Evolutionary conservation across 2,113 vertebrate genomes (phyloP), one percentile per base, ranked within the genome.

Genomic region (Xerus inauris): DNA sequence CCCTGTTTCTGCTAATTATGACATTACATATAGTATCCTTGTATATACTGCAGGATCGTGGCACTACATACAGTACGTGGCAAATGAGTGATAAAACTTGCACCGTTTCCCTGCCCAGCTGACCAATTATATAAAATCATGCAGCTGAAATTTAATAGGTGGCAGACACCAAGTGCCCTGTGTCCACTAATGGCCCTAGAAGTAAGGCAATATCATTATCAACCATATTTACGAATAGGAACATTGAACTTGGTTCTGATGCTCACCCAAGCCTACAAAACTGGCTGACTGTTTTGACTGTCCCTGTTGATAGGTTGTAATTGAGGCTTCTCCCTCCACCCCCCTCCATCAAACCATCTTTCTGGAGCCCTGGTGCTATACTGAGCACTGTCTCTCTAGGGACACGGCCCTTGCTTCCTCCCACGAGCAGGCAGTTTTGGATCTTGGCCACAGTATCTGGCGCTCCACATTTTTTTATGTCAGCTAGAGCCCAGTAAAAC

Each of bases 241-340:
- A 71, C 40, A 64, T 2, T 13, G 32, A 91, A 64, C 7, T 20
- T 54, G 30, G 7, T 71, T 65, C 35, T 35, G 10, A 73, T 8
- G 26, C 3, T 54, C 51, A 67, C n/a, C 1, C 14, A 28, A 26
- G 4, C 49, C 17, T 30, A 10, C n/a, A 16, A 45, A 24, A 10
- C 13, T 11, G 22, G 2, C 47, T 22, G 24, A 32, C 10, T 7
- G 20, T 51, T 54, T 45, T 4, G 20, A 32, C 9, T 28, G 3
- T 38, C 24, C 6, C 11, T 32, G n/a, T 38, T 6, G 3, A 65
- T 10, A 1, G 16, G 32, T 81, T 82, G 75, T 62, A 67, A 22
- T 3, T 3, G n/a, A 69, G 35, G 5, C 38, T 26, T 6, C 19
- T 6, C 19, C n/a, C 47, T 40, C 1, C 38, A 0, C 32, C 6